phyloP scores from a whole-genome alignment of 2,113 vertebrate genomes.

The Caranx ignobilis region DNA sequence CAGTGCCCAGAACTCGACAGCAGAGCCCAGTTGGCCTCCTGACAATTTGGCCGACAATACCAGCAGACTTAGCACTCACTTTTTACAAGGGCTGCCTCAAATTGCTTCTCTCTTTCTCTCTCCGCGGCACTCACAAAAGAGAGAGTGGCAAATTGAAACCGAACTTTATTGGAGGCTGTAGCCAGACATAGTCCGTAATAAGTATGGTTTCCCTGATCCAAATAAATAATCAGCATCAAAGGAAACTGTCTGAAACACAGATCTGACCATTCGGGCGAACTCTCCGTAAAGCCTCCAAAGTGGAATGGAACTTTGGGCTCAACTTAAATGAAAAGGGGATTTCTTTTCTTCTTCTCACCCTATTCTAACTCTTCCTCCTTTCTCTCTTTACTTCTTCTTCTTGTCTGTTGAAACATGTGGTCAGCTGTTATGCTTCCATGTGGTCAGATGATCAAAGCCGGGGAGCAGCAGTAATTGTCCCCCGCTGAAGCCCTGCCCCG shows the following conservation, averaged over 20 bases:
- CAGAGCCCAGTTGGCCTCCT: slow-evolving; percentile 80
- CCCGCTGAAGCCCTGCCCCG: slow-evolving; percentile 96
- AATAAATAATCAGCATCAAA: slow-evolving; percentile 79
- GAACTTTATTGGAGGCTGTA: slow-evolving; percentile 77
- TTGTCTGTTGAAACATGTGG: slow-evolving; percentile 84
- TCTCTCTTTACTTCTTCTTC: slow-evolving; percentile 76
- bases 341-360: slow-evolving; percentile 74
- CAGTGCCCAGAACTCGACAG: slow-evolving; percentile 73
- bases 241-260: slow-evolving; percentile 71
- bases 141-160: slow-evolving; percentile 78
- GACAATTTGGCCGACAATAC: slow-evolving; percentile 83
- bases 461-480: slow-evolving; percentile 99
- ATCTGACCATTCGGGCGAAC: slow-evolving; percentile 73
- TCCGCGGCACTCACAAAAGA: slow-evolving; percentile 64
- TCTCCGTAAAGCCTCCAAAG: slow-evolving; percentile 58
- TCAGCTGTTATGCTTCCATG: slow-evolving; percentile 96
- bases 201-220: slow-evolving; percentile 70
- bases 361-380: slow-evolving; percentile 75
- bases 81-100: slow-evolving; percentile 81
- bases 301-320: slow-evolving; percentile 68
- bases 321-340: slow-evolving; percentile 69
- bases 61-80: slow-evolving; percentile 82
- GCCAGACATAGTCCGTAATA: slow-evolving; percentile 71
- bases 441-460: slow-evolving; percentile 99
- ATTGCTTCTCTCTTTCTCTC: slow-evolving; percentile 77